phyloP scores from a whole-genome alignment of 2,888 invertebrate species.

The Iselma pallidipennis region DNA sequence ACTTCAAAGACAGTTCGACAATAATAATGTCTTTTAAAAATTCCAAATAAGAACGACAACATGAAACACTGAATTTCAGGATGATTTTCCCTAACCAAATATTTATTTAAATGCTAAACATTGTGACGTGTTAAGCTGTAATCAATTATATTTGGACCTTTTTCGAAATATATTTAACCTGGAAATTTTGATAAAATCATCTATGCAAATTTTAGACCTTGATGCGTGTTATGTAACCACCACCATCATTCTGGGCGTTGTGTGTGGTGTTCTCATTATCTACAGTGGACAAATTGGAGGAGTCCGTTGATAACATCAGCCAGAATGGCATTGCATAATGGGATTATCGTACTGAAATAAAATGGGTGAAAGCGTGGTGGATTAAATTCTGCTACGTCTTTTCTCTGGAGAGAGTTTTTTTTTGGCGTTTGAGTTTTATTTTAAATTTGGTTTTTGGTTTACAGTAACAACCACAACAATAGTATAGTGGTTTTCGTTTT shows the following conservation, averaged over 20 bases:
- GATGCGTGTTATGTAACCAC: neutral
- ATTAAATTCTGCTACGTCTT: neutral
- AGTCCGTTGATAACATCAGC: neutral
- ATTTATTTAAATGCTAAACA: too few species aligned
- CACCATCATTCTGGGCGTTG: neutral
- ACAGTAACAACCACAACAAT: neutral
- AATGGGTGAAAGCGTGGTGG: neutral
- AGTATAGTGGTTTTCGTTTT: neutral
- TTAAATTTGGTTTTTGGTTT: too few species aligned
- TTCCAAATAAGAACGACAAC: too few species aligned
- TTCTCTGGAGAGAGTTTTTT: neutral
- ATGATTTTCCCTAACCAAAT: too few species aligned
- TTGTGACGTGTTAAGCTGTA: neutral
- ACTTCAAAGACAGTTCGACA: too few species aligned
- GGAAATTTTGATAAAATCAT: neutral
- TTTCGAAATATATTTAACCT: neutral
- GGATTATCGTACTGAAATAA: neutral
- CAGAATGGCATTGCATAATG: too few species aligned
- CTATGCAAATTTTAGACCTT: neutral
- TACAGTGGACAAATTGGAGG: slow-evolving; percentile 1
- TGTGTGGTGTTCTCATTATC: neutral
- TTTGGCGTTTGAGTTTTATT: neutral
- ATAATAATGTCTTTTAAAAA: too few species aligned
- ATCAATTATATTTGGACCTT: neutral
- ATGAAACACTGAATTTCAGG: too few species aligned